Evolutionary conservation across 2,888 invertebrate species (phyloP).

Genomic region (Globia sparganii): DNA sequence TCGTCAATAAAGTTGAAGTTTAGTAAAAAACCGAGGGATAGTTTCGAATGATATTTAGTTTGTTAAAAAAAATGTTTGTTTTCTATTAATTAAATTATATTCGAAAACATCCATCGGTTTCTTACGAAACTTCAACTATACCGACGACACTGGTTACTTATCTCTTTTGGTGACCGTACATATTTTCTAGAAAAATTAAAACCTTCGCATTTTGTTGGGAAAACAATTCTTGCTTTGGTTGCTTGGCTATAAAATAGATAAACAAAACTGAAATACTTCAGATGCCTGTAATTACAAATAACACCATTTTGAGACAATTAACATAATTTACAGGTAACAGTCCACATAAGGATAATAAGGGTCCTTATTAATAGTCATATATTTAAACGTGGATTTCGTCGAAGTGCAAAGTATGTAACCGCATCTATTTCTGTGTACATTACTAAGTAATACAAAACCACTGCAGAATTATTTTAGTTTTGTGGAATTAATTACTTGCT

Average conservation of each 20-base stretch:
- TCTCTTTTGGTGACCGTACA: too few relatives aligned
- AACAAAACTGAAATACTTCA: background rate
- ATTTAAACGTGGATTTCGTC: constrained; percentile 20
- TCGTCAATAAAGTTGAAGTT: too few relatives aligned
- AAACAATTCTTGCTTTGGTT: background rate
- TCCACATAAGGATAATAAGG: constrained; percentile 11
- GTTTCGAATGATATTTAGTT: too few relatives aligned
- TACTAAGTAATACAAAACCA: constrained; percentile 27
- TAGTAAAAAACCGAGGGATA: too few relatives aligned
- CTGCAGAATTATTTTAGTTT: constrained; percentile 26
- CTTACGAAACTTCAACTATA: too few relatives aligned
- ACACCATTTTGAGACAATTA: background rate
- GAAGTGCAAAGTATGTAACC: constrained; percentile 35
- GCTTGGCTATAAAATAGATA: background rate
- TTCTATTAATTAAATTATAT: too few relatives aligned
- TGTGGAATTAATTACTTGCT: constrained; percentile 1
- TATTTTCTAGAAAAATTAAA: background rate
- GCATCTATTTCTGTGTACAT: constrained; percentile 50
- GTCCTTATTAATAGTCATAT: background rate
- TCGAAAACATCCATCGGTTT: too few relatives aligned
- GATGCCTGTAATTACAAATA: background rate
- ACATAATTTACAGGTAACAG: constrained; percentile 4
- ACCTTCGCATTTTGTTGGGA: background rate
- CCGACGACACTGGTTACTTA: too few relatives aligned
- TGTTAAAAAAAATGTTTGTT: too few relatives aligned